Evolutionary conservation across 2,888 invertebrate species (phyloP), one percentile per base, ranked within the genome.

Genomic region (Amaurobius ferox): DNA sequence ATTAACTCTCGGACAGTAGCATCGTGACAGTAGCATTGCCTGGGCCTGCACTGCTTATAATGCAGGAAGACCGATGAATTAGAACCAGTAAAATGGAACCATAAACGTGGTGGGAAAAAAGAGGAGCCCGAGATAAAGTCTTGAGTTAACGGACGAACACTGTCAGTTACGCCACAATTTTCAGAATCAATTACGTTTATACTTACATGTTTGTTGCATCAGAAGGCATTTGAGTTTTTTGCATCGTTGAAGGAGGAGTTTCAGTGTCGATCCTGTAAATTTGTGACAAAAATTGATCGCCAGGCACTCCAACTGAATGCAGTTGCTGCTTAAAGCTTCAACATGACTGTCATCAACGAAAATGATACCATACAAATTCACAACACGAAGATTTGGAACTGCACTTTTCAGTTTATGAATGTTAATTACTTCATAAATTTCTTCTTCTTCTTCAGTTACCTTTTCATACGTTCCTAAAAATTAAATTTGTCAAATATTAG

Each of bases 291-390:
- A 99, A 92, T 99, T 99, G 7, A 99, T 96, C 3, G 99, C 98
- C 87, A 99, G 92, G 90, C 98, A 98, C 92, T 99, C 99, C 90
- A 99, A 92, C 94, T 99, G 94, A 90, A 98, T 98, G 91, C 98
- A 98, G 91, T 98, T 98, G 1, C 91, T 88, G 72, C 89, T 91
- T 0, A 99, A 97, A 0, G 99, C 97, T 91, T 99, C 99, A 68
- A 99, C 98, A 90, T 99, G 99, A 0, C 97, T 97, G 93, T 99
- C 99, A 90, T 99, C 99, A 7, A 98, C 96, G 90, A 98, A 98
- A 92, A 98, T 98, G 89, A 99, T 99, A 0, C 99, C 99, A 91
- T 98, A 99, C 70, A 99, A 93, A 92, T 99, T 99, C 90, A 99
- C 98, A 9, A 99, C 97, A 88, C 98, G 93, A 87, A 99, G 93